Evolutionary conservation across 2,888 invertebrate genomes (phyloP).

Genomic region (Punctoribates punctum): DNA sequence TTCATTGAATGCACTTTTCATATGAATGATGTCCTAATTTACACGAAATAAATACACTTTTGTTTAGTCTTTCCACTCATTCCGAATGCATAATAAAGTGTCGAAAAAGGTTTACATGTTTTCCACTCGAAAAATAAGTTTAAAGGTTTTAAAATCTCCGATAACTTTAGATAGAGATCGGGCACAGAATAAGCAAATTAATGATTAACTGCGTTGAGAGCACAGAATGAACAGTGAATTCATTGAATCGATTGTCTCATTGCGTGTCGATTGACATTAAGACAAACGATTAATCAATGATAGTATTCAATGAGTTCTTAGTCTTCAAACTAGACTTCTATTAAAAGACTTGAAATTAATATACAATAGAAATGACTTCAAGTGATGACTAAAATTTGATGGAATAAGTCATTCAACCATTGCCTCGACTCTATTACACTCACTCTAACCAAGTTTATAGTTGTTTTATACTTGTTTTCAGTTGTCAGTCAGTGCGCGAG

Average conservation of each 20-base stretch:
- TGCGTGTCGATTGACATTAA: background rate
- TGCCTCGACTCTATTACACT: too few species aligned
- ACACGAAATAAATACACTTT: background rate
- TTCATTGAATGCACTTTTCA: too few species aligned
- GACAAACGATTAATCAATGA: background rate
- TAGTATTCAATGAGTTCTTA: background rate
- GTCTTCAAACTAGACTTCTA: background rate
- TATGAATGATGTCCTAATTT: slow-evolving; percentile 1
- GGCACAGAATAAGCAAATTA: too few species aligned
- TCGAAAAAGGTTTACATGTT: background rate
- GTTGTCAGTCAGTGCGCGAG: background rate
- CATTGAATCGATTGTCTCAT: background rate
- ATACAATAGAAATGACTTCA: background rate
- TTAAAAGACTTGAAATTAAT: background rate
- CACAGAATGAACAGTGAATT: too few species aligned
- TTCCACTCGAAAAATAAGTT: background rate
- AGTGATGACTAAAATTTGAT: background rate
- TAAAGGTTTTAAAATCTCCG: too few species aligned
- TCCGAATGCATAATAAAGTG: background rate
- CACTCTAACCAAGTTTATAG: background rate
- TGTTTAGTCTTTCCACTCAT: background rate
- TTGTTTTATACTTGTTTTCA: background rate
- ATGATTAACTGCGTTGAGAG: too few species aligned
- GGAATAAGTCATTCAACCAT: slow-evolving; percentile 3
- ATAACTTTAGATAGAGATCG: too few species aligned